A percentile compares a stretch with the other conserved stretches of the same genome.
These are phyloP conservation scores for Phymatocera aterrima DNA, from an alignment of 2,888 invertebrate species.

Conservation along the genomic window DNA sequence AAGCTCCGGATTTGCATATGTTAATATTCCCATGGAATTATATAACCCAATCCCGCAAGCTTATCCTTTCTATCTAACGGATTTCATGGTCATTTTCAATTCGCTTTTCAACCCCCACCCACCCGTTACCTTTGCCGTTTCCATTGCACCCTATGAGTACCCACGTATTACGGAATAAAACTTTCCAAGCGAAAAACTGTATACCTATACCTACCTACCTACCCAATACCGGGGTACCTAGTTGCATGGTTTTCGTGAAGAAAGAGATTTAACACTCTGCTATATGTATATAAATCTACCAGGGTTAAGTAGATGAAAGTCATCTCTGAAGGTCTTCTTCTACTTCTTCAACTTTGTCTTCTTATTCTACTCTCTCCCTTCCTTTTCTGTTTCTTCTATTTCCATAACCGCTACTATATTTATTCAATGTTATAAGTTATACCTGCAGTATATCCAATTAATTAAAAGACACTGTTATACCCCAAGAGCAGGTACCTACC, in stretches of 20 bases:
- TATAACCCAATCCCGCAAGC: conserved; percentile 35
- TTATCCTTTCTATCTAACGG: conserved; percentile 36
- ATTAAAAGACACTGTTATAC: background rate
- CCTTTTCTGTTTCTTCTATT: no score
- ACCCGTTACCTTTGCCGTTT: background rate
- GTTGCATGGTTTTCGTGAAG: no score
- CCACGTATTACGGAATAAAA: no score
- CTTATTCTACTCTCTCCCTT: no score
- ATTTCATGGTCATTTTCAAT: conserved; percentile 39
- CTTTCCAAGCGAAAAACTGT: no score
- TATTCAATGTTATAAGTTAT: background rate
- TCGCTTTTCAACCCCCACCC: background rate
- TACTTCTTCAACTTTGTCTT: no score
- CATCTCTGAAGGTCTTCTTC: background rate
- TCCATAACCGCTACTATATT: background rate
- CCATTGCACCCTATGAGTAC: no score
- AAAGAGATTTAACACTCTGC: no score
- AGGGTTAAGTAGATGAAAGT: background rate
- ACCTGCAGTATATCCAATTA: background rate
- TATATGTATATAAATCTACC: no score
- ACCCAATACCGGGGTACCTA: background rate
- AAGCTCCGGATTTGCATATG: conserved; percentile 45
- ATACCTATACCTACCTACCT: no score
- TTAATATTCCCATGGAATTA: conserved; percentile 48
- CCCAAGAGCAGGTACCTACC: no score